These are phyloP conservation scores for Origma solitaria DNA, from an alignment of 2,113 vertebrate genomes.

Conservation along the genomic window DNA sequence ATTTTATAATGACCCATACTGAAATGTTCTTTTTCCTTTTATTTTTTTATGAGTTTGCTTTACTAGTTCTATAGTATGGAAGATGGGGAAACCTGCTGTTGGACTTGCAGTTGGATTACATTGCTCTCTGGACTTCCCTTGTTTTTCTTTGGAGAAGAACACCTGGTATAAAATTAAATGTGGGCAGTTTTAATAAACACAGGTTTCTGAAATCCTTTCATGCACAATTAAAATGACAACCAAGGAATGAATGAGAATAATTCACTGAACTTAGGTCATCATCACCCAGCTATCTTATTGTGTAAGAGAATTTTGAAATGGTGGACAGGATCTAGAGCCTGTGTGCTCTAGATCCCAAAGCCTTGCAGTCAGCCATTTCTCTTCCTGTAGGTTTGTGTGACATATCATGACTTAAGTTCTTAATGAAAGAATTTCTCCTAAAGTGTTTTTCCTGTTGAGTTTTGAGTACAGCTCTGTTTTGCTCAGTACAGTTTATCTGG, in stretches of 20 bases:
- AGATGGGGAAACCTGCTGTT: neutral
- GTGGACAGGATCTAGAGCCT: neutral
- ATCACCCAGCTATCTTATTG: rapidly evolving
- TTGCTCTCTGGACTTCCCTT: neutral
- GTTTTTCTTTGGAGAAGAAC: neutral
- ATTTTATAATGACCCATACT: neutral
- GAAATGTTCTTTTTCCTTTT: neutral
- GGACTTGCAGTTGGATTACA: neutral
- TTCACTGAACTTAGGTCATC: neutral
- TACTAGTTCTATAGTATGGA: neutral
- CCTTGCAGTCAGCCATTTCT: neutral
- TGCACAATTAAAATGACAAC: neutral
- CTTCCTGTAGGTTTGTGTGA: neutral
- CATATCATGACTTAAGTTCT: neutral
- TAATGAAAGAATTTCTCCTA: neutral
- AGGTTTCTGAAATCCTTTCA: neutral
- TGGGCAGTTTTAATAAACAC: neutral
- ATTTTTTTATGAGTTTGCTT: neutral
- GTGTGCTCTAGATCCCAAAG: neutral
- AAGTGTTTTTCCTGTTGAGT: neutral
- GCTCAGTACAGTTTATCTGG: neutral
- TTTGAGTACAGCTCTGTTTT: neutral
- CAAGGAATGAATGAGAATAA: neutral
- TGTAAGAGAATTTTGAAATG: neutral
- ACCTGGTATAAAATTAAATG: neutral